Evolutionary conservation across 2,888 invertebrate genomes (phyloP), one percentile per base, ranked within the genome.

Genomic region (Idaea biselata): DNA sequence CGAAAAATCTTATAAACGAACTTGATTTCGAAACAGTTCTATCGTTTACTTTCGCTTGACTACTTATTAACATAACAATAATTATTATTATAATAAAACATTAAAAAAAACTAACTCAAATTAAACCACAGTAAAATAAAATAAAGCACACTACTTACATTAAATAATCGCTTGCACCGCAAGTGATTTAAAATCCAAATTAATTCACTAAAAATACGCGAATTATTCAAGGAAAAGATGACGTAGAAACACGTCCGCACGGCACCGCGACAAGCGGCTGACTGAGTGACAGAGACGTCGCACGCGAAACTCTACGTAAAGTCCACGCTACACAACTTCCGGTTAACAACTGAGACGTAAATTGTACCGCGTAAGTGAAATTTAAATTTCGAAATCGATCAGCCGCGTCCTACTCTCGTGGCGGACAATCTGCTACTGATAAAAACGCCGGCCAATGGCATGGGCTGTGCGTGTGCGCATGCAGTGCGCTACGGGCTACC

Each of bases 401-500:
- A 8, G 54, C 57, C 58, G 55, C 68, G 67, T 63, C 67, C 62
- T 31, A 2, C 31, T 58, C 55, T 8, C 57, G 6, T 1, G 54
- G 58, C 54, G 60, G 60, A 54, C 54, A 64, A 71, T 71, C 71
- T 70, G 67, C 72, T 70, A 83, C 82, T 83, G 81, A 78, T 76
- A 67, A 66, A 69, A 72, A 57, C 59, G 64, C 58, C 62, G 60
- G 63, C 65, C 69, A 65, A 73, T 73, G 67, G 62, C 65, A 70
- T 68, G 63, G 55, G 17, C 64, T 55, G 31, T 74, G 76, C 79
- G 80, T 71, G 58, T 60, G 77, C 44, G 44, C 44, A 44, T 44
- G 44, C 44, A 44, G 44, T 44, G 44, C 11, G 44, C 44, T 44
- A 44, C 11, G 44, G 8, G 44, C 44, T 44, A 44, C 11, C 44